Evolutionary conservation across 1,140 invertebrate species (phyloP), one percentile per base, ranked within the genome.

Genomic region (Micrasema minimum): DNA sequence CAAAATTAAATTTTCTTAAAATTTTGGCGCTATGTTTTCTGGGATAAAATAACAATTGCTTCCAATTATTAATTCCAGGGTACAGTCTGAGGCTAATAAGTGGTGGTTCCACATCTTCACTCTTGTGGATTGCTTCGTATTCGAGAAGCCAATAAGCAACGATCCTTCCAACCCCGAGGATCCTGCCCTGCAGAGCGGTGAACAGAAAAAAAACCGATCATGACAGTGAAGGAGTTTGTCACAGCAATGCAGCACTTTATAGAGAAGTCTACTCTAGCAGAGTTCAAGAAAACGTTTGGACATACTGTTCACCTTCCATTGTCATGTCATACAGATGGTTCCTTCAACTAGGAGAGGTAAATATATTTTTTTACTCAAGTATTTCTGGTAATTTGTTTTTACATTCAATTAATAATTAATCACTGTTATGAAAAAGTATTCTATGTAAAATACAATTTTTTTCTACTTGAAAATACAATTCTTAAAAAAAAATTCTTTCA

Each of bases 31-130:
- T n/a, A n/a, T n/a, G n/a, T n/a, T n/a, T n/a, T n/a, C n/a, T n/a
- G n/a, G n/a, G n/a, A n/a, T n/a, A n/a, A n/a, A n/a, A n/a, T n/a
- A n/a, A n/a, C n/a, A n/a, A n/a, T n/a, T n/a, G n/a, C n/a, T n/a
- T n/a, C n/a, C n/a, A n/a, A n/a, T n/a, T n/a, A n/a, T n/a, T n/a
- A n/a, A 70, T 76, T 55, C 55, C 74, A 91, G 90, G 76, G 84
- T 91, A 53, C 83, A 88, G 74, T 81, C 85, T 0, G 85, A 88
- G 62, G 87, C 88, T 0, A 87, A 90, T 37, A 93, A 92, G 80
- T 97, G 94, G 89, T 98, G 96, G 95, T 95, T 96, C 79, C 90
- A 93, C 78, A 79, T 98, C 14, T 97, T 93, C 78, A 87, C 89
- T 9, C 80, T 94, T 1, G 79, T 92, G 5, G 86, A 89, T 14